Conservation (phyloP, 1,140 invertebrate species). For the Meloidogyne hapla region DNA sequence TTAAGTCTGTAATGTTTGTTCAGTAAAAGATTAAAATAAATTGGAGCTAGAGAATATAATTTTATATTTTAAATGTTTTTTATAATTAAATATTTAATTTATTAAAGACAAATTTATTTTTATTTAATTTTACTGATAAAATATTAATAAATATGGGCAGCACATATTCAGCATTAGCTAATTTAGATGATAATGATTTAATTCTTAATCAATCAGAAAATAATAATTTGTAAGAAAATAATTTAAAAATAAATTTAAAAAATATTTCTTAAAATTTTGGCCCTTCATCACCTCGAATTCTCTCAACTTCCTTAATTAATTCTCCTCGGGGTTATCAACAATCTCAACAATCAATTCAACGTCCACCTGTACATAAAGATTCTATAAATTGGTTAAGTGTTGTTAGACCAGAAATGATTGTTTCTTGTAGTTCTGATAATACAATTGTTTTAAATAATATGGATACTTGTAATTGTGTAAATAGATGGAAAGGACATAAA, state of each 20-base stretch:
- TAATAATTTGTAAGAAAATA: not conserved
- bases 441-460: conserved; percentile 46
- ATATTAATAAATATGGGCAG: conserved; percentile 35
- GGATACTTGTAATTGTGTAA: conserved; percentile 48
- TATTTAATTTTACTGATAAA: not conserved
- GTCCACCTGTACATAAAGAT: conserved; percentile 43
- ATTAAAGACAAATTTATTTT: not conserved
- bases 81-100: not conserved
- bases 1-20: not conserved
- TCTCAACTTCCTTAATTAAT: not conserved
- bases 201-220: conserved; percentile 26
- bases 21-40: not conserved
- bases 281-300: not conserved
- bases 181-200: conserved; percentile 45
- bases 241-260: too few species aligned
- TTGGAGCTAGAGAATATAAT: not conserved
- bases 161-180: conserved; percentile 40
- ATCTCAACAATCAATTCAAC: conserved; percentile 26
- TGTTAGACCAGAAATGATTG: conserved; percentile 46
- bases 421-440: conserved; percentile 51
- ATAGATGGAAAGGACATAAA: conserved; percentile 42
- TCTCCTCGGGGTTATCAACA: not conserved
- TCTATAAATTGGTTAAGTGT: conserved; percentile 46
- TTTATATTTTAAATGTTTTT: not conserved
- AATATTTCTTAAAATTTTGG: not conserved